Evolutionary conservation across 1,140 invertebrate species (phyloP).

Genomic region (Meloidogyne hapla): DNA sequence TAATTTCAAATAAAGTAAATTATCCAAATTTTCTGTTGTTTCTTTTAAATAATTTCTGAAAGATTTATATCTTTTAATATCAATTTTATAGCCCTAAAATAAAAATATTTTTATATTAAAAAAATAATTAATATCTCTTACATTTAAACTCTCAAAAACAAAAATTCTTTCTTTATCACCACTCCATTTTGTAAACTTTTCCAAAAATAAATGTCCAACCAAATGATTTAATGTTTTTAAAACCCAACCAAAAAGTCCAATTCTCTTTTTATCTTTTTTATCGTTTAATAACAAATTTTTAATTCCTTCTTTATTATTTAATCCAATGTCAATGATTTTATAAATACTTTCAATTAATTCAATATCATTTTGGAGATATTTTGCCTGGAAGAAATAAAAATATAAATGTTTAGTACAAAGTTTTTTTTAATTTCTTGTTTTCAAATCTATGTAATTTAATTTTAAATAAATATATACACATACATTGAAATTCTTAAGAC

Average conservation of each 20-base stretch:
- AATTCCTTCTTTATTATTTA: background rate
- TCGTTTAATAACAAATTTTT: background rate
- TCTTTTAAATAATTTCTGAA: background rate
- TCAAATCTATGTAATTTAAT: no score
- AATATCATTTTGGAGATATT: background rate
- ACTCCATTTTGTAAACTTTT: background rate
- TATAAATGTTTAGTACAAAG: background rate
- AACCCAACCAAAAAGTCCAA: background rate
- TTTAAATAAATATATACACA: no score
- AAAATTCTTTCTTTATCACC: background rate
- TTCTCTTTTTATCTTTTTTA: background rate
- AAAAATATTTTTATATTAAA: background rate
- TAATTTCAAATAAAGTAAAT: slow-evolving; percentile 1
- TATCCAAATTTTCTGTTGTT: background rate
- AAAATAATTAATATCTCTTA: background rate
- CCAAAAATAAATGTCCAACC: background rate
- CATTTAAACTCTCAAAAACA: background rate
- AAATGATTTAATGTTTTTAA: background rate
- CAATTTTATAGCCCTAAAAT: background rate
- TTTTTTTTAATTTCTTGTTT: no score
- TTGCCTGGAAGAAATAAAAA: background rate
- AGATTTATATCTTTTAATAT: background rate
- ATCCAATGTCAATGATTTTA: background rate
- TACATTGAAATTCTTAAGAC: background rate
- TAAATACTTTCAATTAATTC: background rate